These are phyloP conservation scores for Dryococelus australis DNA, from an alignment of 2,888 invertebrate genomes.

Conservation along the genomic window DNA sequence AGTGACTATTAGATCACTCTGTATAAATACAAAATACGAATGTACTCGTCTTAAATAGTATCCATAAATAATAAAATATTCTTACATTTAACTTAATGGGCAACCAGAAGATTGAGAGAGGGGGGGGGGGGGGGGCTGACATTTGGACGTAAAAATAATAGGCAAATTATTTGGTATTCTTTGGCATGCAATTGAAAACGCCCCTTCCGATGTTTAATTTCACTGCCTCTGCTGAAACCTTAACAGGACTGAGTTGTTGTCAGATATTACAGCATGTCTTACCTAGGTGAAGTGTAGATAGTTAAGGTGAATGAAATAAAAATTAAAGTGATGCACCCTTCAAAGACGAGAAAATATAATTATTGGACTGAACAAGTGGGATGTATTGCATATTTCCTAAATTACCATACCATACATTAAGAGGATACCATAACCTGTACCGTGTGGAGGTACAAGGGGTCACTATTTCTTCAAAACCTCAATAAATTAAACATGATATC, in stretches of 20 bases:
- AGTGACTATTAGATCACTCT: too few relatives aligned
- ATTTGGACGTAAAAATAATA: too few relatives aligned
- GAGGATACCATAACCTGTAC: background rate
- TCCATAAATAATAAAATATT: too few relatives aligned
- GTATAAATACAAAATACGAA: too few relatives aligned
- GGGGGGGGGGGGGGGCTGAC: too few relatives aligned
- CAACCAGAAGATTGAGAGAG: too few relatives aligned
- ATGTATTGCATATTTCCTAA: background rate
- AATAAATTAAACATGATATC: background rate
- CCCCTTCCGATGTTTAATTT: too few relatives aligned
- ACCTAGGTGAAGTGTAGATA: background rate
- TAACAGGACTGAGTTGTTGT: background rate
- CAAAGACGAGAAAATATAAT: background rate
- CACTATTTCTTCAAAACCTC: background rate
- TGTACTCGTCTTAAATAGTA: too few relatives aligned
- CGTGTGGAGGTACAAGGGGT: background rate
- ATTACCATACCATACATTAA: background rate
- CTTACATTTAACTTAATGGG: too few relatives aligned
- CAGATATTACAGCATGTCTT: background rate
- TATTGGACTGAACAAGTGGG: background rate
- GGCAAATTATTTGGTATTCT: too few relatives aligned
- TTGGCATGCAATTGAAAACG: too few relatives aligned
- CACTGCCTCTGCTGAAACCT: background rate
- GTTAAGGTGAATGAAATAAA: background rate
- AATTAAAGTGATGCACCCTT: background rate